A percentile compares a stretch with the other conserved stretches of the same genome.
These are phyloP conservation scores for Chlorops oryzae DNA, from an alignment of 1,140 invertebrate genomes.

Conservation along the genomic window DNA sequence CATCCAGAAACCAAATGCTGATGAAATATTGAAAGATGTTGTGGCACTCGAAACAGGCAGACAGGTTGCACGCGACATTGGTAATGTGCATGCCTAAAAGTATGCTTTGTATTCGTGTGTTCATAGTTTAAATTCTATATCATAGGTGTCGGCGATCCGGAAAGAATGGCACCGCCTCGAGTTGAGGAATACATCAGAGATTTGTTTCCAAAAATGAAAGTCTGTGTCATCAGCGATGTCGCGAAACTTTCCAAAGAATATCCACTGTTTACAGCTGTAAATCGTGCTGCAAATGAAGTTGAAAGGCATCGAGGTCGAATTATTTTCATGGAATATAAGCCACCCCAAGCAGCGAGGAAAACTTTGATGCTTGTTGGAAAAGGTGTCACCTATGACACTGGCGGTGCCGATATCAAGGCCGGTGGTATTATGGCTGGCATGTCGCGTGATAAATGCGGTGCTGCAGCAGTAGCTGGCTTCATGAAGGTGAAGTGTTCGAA, in stretches of 20 bases:
- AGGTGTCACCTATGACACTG: constrained; percentile 93
- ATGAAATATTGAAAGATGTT: constrained; percentile 56
- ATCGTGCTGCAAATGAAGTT: constrained; percentile 73
- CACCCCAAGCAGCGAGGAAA: constrained; percentile 57
- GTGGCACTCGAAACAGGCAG: constrained; percentile 65
- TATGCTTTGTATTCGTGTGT: constrained; percentile 7
- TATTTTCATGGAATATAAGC: constrained; percentile 80
- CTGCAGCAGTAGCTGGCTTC: constrained; percentile 89
- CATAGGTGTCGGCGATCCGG: constrained; percentile 81
- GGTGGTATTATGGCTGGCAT: constrained; percentile 86
- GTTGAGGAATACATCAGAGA: constrained; percentile 74
- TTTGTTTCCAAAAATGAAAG: constrained; percentile 62
- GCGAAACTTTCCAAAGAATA: constrained; percentile 68
- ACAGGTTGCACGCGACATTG: constrained; percentile 75
- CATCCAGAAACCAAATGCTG: constrained; percentile 49
- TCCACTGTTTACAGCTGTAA: constrained; percentile 85
- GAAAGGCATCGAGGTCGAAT: constrained; percentile 75
- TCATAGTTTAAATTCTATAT: neutral
- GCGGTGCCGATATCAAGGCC: constrained; percentile 83
- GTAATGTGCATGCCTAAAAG: constrained; percentile 31
- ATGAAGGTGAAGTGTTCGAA: constrained; percentile 56
- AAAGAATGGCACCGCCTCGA: constrained; percentile 80
- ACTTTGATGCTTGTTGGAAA: constrained; percentile 90
- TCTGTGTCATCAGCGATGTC: constrained; percentile 68
- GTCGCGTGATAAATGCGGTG: constrained; percentile 96